phyloP scores from a whole-genome alignment of 2,888 invertebrate genomes.

The Melipona bicolor region DNA sequence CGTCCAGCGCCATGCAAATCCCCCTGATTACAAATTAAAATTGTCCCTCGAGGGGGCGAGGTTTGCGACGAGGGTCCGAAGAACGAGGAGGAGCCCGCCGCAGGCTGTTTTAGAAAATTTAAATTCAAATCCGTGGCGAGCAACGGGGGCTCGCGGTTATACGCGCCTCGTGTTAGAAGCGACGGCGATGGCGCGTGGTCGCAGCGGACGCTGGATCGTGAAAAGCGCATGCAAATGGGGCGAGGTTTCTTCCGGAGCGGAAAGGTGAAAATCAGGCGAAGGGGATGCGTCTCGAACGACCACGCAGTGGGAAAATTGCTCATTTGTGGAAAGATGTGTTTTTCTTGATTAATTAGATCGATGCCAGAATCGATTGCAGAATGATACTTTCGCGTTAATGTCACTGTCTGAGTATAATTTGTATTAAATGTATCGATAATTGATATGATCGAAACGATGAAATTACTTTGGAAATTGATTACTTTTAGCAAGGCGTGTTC shows the following conservation, averaged over 20 bases:
- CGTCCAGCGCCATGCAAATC: slow-evolving; percentile 63
- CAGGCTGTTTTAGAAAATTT: slow-evolving; percentile 66
- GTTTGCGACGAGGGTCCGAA: slow-evolving; percentile 41
- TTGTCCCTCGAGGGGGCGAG: slow-evolving; percentile 46
- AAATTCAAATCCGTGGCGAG: slow-evolving; percentile 66
- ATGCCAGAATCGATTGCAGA: no score
- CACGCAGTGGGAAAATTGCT: not conserved
- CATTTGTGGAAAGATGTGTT: not conserved
- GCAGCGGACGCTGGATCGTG: not conserved
- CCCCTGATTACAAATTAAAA: slow-evolving; percentile 73
- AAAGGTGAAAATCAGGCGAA: not conserved
- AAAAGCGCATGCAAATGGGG: slow-evolving; percentile 81
- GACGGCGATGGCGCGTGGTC: not conserved
- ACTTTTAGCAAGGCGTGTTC: no score
- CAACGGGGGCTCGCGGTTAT: slow-evolving; percentile 33
- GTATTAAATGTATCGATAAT: no score
- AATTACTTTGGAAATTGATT: no score
- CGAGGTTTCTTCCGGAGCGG: slow-evolving; percentile 65
- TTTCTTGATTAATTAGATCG: no score
- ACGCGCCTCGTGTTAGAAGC: slow-evolving; percentile 4
- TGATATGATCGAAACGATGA: no score
- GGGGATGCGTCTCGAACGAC: not conserved
- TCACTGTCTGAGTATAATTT: no score
- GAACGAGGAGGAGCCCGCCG: slow-evolving; percentile 6
- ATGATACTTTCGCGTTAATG: no score